phyloP scores from a whole-genome alignment of 2,797 vertebrate species.

The Hoplostethus atlanticus region DNA sequence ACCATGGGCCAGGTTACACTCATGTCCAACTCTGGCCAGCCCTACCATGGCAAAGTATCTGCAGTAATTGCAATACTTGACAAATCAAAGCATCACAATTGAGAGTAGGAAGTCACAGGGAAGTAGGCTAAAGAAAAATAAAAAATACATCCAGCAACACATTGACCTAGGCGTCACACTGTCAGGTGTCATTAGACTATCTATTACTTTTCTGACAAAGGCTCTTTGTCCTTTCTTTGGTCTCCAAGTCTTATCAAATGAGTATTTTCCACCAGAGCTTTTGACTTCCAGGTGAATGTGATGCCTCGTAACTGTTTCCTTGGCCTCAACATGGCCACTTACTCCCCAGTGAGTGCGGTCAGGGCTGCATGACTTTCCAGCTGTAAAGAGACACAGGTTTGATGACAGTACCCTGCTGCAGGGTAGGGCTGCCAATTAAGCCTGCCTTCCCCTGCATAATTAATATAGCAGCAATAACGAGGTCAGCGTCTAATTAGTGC shows the following conservation, averaged over 20 bases:
- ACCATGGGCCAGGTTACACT: too few species aligned
- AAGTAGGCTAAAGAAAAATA: too few species aligned
- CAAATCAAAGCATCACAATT: too few species aligned
- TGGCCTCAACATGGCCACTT: neutral
- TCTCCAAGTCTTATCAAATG: neutral
- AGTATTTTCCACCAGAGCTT: neutral
- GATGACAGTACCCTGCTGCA: neutral
- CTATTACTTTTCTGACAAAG: too few species aligned
- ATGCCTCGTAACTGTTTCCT: too few species aligned
- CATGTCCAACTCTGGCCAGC: too few species aligned
- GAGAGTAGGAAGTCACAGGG: too few species aligned
- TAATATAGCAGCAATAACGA: slow-evolving; percentile 35
- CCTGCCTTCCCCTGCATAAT: slow-evolving; percentile 31
- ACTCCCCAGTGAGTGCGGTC: neutral
- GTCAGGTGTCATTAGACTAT: too few species aligned
- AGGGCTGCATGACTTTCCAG: neutral
- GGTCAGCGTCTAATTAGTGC: slow-evolving; percentile 39
- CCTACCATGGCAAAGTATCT: too few species aligned
- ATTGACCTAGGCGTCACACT: neutral
- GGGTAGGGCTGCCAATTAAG: slow-evolving; percentile 24
- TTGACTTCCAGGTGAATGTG: too few species aligned
- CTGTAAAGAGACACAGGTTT: slow-evolving; percentile 8
- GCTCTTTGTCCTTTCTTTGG: neutral
- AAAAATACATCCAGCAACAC: neutral
- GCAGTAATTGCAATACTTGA: too few species aligned